Evolutionary conservation across 2,797 vertebrate species (phyloP), one percentile per base, ranked within the genome.

Genomic region (Danio jaintianensis): DNA sequence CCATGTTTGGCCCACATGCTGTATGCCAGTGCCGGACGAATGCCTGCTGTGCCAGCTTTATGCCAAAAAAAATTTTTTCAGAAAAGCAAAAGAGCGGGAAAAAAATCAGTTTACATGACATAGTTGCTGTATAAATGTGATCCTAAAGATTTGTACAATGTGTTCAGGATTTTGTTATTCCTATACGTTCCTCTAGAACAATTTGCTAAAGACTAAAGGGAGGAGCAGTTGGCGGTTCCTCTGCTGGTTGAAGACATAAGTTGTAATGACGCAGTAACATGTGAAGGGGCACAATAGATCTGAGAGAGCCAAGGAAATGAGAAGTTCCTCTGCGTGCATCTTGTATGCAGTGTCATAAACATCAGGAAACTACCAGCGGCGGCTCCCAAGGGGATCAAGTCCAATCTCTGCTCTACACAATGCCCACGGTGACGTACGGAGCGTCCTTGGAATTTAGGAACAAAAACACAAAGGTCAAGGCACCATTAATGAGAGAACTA

Each of bases 301-400:
- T 40, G 8, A 78, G 52, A 50, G 53, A 68, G 53, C 16, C 40
- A 56, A 58, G 63, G 75, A 67, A 77, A 58, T 78, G 53, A 68
- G 53, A 68, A 78, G 42, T 78, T 78, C 63, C 75, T 78, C 42
- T 62, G n/a, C 56, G 3, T 62, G 45, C 55, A 78, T 78, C 76
- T 52, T 70, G n/a, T 10, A 52, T 50, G 4, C 66, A 50, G 55
- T 61, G 45, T 78, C 45, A 56, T 62, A 61, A 22, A 59, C 53
- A 48, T 78, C 66, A 78, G 77, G 77, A 79, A 79, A 55, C 77
- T 29, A n/a, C 77, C 67, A 70, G 18, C 3, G 15, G 45, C 56
- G 22, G 77, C 47, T 79, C 56, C 58, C 11, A 16, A n/a, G 56
- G 67, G 77, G 11, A 79, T 62, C 40, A 40, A 12, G 36, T 48